Evolutionary conservation across 2,888 invertebrate genomes (phyloP).

Genomic region (Phania funesta): DNA sequence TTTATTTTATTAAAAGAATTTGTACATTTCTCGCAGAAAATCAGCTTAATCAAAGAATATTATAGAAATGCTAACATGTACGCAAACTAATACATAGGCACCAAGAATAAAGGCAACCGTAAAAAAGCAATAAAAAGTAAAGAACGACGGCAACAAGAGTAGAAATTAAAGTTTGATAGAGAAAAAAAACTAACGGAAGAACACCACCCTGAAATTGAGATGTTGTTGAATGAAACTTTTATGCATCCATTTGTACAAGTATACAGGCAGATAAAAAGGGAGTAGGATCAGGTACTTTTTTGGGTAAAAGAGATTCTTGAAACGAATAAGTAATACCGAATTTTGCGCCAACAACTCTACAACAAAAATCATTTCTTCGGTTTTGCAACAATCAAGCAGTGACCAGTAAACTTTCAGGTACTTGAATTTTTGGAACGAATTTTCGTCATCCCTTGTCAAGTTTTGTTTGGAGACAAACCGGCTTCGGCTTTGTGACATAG

Average conservation of each 20-base stretch:
- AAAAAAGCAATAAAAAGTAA: constrained; percentile 3
- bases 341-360: no score
- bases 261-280: constrained; percentile 10
- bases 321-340: no score
- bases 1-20: neutral
- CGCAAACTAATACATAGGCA: constrained; percentile 14
- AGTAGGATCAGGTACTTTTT: constrained; percentile 30
- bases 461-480: no score
- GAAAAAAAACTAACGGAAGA: constrained; percentile 48
- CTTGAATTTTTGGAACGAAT: no score
- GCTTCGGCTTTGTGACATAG: no score
- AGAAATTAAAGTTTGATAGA: constrained; percentile 35
- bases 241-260: constrained; percentile 4
- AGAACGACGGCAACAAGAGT: constrained; percentile 15
- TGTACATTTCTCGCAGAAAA: neutral
- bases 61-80: neutral
- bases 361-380: no score
- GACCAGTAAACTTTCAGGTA: no score
- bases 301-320: neutral
- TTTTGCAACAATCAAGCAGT: no score
- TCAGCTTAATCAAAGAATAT: neutral
- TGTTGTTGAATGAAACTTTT: constrained; percentile 47
- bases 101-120: neutral
- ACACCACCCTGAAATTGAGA: constrained; percentile 62
- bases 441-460: no score